phyloP scores from a whole-genome alignment of 2,113 vertebrate genomes.

The Phasianus colchicus region DNA sequence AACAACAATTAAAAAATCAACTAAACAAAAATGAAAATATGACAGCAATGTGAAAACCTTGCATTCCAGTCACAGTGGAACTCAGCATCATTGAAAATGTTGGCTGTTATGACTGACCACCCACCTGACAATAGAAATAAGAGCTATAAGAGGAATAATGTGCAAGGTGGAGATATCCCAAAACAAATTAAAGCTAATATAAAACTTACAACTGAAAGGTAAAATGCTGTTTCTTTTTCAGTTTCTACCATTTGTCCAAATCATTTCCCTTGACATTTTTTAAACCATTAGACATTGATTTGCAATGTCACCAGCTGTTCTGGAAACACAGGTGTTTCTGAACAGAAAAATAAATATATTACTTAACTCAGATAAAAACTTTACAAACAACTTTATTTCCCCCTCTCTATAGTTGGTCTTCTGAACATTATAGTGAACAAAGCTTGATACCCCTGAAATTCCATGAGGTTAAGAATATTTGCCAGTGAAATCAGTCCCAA shows the following conservation, averaged over 20 bases:
- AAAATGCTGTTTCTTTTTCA: neutral
- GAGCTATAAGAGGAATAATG: neutral
- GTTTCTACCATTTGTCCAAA: neutral
- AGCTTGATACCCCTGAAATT: conserved; percentile 31
- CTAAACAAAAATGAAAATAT: no score
- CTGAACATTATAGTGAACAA: conserved; percentile 25
- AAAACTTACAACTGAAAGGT: neutral
- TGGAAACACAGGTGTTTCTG: conserved; percentile 56
- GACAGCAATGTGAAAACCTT: neutral
- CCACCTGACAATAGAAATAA: neutral
- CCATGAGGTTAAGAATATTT: conserved; percentile 11
- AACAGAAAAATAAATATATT: conserved; percentile 69
- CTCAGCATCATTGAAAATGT: neutral
- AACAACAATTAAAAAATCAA: neutral
- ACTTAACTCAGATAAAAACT: conserved; percentile 59
- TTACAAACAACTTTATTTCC: conserved; percentile 44
- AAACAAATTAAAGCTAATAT: neutral
- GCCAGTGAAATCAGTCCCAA: neutral
- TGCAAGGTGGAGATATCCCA: neutral
- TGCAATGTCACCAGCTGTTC: conserved; percentile 46
- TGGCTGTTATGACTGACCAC: neutral
- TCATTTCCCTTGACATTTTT: neutral
- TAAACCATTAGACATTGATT: conserved; percentile 39
- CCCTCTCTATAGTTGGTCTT: neutral
- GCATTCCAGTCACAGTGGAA: neutral